Percentiles rank a stretch among this genome's conserved stretches.
phyloP scores from a whole-genome alignment of 1,140 invertebrate genomes.

The Triops cancriformis region DNA sequence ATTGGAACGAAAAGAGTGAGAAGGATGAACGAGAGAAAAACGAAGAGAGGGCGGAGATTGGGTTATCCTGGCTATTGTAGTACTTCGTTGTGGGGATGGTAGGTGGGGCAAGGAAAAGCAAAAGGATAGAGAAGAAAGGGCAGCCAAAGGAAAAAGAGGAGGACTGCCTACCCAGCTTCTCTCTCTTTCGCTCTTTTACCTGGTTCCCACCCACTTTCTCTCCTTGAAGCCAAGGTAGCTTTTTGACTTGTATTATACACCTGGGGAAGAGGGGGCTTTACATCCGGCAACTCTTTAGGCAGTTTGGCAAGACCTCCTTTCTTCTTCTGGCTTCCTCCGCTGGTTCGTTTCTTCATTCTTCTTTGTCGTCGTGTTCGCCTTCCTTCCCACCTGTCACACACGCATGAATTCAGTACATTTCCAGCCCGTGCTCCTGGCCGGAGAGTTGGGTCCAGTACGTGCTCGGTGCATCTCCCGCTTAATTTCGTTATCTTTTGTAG shows the following conservation, averaged over 20 bases:
- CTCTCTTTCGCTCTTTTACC: neutral
- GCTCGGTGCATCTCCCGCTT: too few species aligned
- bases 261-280: neutral
- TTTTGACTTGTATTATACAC: neutral
- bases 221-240: neutral
- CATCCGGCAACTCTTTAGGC: neutral
- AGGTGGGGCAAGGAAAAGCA: neutral
- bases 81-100: neutral
- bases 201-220: neutral
- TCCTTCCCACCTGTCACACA: neutral
- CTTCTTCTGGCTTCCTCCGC: neutral
- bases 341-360: too few species aligned
- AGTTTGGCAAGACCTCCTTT: neutral
- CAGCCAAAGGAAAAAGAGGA: too few species aligned
- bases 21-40: neutral
- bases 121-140: neutral
- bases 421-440: neutral
- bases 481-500: too few species aligned
- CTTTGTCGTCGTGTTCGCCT: too few species aligned
- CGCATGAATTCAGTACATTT: neutral
- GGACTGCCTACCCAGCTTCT: neutral
- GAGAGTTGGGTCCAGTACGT: neutral
- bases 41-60: neutral
- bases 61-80: neutral
- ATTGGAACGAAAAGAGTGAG: neutral